Base-by-base conservation (phyloP, 2,113 vertebrate species). In the Himantopus leucocephalus region DNA sequence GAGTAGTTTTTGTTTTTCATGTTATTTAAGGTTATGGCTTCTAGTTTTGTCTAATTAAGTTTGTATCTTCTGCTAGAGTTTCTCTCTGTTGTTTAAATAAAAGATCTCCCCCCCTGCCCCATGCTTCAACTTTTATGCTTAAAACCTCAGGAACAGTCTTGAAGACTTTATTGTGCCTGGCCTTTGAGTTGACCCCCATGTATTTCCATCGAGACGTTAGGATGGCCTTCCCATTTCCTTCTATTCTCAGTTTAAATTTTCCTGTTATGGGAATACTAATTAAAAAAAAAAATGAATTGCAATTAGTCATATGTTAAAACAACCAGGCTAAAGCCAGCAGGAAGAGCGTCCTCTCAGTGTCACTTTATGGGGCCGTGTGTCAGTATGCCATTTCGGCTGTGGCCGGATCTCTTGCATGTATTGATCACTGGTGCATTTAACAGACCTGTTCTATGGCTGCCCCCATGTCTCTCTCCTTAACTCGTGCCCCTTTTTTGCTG, bases 191-290 rank as follows among this genome's bases (percentile, higher is more conserved):
- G 75, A 80, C 88, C 55, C 60, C 34, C 16, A 6, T 55, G 23
- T 68, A 63, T 92, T 90, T 97, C 76, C 82, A 94, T 66, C 4
- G 2, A 85, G 93, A 77, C 75, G 41, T 92, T 58, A 50, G 85
- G 78, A 73, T 85, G 71, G 50, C 92, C 75, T 90, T 96, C 82
- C 82, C 94, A 77, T 95, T 97, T 97, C 95, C 96, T 93, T 73
- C 85, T 93, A 83, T 96, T 97, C 92, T 96, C 72, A 23, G 50
- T 66, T 93, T 37, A 80, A 95, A 79, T 92, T 77, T 96, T 83
- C 90, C 85, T 80, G 85, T 96, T 95, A 79, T 5, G 4, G 50
- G 79, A 95, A 92, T 81, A 43, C 50, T n/a, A 12, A 58, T 55
- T 52, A 87, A 84, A 74, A 63, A 70, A 70, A 30, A 32, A 29